Percentiles rank a stretch among this genome's conserved stretches.
Evolutionary conservation across 2,888 invertebrate genomes (phyloP).

Genomic region (Drosophila kambysellisi): DNA sequence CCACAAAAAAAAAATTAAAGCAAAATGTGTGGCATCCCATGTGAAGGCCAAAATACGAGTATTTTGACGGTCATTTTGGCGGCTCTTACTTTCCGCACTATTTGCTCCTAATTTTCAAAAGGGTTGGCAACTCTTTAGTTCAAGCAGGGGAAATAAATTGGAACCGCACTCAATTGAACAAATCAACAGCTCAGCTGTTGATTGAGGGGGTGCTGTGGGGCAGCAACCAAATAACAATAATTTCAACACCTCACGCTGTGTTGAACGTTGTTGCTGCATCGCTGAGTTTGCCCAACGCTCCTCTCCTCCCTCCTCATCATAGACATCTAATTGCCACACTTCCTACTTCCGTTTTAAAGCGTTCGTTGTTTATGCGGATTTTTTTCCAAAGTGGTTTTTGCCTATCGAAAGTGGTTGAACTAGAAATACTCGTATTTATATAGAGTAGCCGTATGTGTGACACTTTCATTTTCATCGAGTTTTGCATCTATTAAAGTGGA

Average conservation of each 20-base stretch:
- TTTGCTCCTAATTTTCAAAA: slow-evolving; percentile 67
- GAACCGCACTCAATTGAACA: slow-evolving; percentile 37
- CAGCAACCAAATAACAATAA: slow-evolving; percentile 30
- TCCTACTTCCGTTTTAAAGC: slow-evolving; percentile 65
- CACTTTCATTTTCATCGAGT: slow-evolving; percentile 69
- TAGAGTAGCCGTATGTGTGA: slow-evolving; percentile 37
- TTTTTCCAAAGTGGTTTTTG: slow-evolving; percentile 32
- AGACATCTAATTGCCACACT: slow-evolving; percentile 66
- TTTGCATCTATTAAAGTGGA: neutral
- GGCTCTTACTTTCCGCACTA: slow-evolving; percentile 63
- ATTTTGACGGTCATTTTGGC: slow-evolving; percentile 50
- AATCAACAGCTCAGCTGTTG: slow-evolving; percentile 46
- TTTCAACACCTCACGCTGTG: slow-evolving; percentile 52
- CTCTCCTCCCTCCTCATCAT: neutral
- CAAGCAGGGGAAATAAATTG: slow-evolving; percentile 50
- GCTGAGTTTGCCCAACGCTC: slow-evolving; percentile 37
- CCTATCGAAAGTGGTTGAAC: slow-evolving; percentile 68
- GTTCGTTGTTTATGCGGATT: slow-evolving; percentile 8
- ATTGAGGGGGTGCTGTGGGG: slow-evolving; percentile 1
- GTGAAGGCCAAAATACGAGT: slow-evolving; percentile 59
- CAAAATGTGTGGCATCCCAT: slow-evolving; percentile 66
- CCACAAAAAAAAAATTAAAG: slow-evolving; percentile 20
- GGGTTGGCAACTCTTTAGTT: slow-evolving; percentile 64
- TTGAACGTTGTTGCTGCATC: slow-evolving; percentile 49
- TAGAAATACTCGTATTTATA: slow-evolving; percentile 32